Base-by-base conservation (phyloP, 2,888 invertebrate species). In the Ariolimax columbianus region DNA sequence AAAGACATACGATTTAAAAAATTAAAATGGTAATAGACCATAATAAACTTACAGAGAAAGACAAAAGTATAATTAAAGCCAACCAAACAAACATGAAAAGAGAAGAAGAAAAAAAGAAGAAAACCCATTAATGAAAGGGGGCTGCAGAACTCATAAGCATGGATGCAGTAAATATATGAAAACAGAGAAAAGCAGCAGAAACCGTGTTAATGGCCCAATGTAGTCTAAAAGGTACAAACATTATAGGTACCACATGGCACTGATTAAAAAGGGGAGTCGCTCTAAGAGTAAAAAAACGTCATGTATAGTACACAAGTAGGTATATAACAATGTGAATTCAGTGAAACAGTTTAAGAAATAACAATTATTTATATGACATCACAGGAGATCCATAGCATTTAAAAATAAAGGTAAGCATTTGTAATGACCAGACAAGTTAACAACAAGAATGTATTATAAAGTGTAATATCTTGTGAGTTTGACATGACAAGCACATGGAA, bases 381-480 rank as follows among this genome's bases (percentile, higher is more conserved):
- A 66, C 66, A 66, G 66, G 66, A 33, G 66, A 66, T 66, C 33
- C 33, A 66, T 66, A 30, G 33, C 33, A 66, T 66, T 33, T 66
- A 2, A 3, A 66, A 2, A 66, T 66, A 33, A 66, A 66, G 1
- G 11, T 33, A 66, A 33, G 30, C 0, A 66, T 17, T 55, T 23
- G 55, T 23, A 47, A 17, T 47, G 17, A 47, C 47, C 7, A 11
- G 7, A 17, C n/a, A n/a, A n/a, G n/a, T n/a, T n/a, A n/a, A n/a
- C n/a, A n/a, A n/a, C 66, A 33, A 33, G 66, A 66, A 66, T 33
- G n/a, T 63, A 63, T 30, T 14, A 63, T 30, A 30, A 30, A 3
- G 17, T 63, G 30, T 63, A 33, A 14, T 17, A 33, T 33, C 66
- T 33, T 11, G 66, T 66, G 33, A 66, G 7, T 66, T 63, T 4